These are phyloP conservation scores for Oncorhynchus clarkii DNA, from an alignment of 2,113 vertebrate genomes.

Conservation along the genomic window DNA sequence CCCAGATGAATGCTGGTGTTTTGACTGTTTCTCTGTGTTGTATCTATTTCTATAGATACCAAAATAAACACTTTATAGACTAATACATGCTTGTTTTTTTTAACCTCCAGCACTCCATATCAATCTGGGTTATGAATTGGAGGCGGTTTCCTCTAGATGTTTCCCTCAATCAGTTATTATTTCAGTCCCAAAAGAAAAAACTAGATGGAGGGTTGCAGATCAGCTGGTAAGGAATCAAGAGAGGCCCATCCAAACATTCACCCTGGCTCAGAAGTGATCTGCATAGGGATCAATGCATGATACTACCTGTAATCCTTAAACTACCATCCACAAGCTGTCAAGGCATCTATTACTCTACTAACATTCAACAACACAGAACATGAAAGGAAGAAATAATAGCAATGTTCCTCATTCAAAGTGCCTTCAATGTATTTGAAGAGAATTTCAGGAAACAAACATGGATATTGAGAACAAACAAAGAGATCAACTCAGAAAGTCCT, in stretches of 20 bases:
- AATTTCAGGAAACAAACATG: neutral
- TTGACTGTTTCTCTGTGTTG: conserved; percentile 19
- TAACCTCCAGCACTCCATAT: neutral
- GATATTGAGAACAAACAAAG: neutral
- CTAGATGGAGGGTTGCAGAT: conserved; percentile 51
- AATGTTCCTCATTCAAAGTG: conserved; percentile 25
- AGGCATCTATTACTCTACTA: conserved; percentile 26
- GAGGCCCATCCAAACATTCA: conserved; percentile 58
- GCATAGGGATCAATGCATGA: neutral
- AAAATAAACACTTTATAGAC: neutral
- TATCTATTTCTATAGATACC: conserved; percentile 8
- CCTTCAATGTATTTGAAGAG: neutral
- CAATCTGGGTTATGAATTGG: too few relatives aligned
- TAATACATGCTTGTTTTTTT: neutral
- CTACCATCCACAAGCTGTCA: neutral
- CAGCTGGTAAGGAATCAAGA: conserved; percentile 49
- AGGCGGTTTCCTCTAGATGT: conserved; percentile 19
- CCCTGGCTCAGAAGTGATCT: conserved; percentile 37
- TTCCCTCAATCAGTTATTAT: conserved; percentile 14
- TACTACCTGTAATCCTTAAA: neutral
- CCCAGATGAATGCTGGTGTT: conserved; percentile 26
- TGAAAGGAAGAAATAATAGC: neutral
- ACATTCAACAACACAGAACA: conserved; percentile 24
- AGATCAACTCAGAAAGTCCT: neutral
- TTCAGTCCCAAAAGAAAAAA: conserved; percentile 30